phyloP scores from a whole-genome alignment of 2,797 vertebrate species.

The Enteromius viviparus region DNA sequence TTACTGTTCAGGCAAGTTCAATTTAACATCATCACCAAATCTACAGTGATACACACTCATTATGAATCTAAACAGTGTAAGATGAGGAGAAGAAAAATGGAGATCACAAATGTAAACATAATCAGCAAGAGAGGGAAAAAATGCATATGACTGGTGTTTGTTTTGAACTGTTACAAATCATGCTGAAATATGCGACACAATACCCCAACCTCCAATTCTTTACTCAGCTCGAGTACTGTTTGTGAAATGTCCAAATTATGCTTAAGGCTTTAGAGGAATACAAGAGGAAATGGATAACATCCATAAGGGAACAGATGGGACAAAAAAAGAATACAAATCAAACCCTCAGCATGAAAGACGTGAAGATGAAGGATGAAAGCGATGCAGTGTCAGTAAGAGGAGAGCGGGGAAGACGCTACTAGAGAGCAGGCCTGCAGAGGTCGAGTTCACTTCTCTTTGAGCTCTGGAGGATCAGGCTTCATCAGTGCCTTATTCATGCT shows the following conservation, averaged over 20 bases:
- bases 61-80: slow-evolving; percentile 33
- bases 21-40: slow-evolving; percentile 16
- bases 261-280: slow-evolving; percentile 9
- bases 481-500: slow-evolving; percentile 63
- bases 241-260: slow-evolving; percentile 25
- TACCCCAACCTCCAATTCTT: background rate
- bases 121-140: slow-evolving; percentile 3
- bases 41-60: slow-evolving; percentile 15
- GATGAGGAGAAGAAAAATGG: slow-evolving; percentile 20
- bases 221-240: slow-evolving; percentile 23
- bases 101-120: slow-evolving; percentile 36
- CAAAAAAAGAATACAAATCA: slow-evolving; percentile 17
- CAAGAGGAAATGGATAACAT: slow-evolving; percentile 14
- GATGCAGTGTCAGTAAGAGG: slow-evolving; percentile 11
- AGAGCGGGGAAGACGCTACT: slow-evolving; percentile 49
- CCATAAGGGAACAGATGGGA: slow-evolving; percentile 30
- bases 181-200: background rate
- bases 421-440: slow-evolving; percentile 41
- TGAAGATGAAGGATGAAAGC: slow-evolving; percentile 45
- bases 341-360: slow-evolving; percentile 19
- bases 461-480: slow-evolving; percentile 58
- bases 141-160: slow-evolving; percentile 26
- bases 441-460: slow-evolving; percentile 26
- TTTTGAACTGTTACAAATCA: slow-evolving; percentile 23
- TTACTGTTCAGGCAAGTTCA: slow-evolving; percentile 9